Evolutionary conservation across 2,113 vertebrate species (phyloP).

Genomic region (Hydrolagus affinis): DNA sequence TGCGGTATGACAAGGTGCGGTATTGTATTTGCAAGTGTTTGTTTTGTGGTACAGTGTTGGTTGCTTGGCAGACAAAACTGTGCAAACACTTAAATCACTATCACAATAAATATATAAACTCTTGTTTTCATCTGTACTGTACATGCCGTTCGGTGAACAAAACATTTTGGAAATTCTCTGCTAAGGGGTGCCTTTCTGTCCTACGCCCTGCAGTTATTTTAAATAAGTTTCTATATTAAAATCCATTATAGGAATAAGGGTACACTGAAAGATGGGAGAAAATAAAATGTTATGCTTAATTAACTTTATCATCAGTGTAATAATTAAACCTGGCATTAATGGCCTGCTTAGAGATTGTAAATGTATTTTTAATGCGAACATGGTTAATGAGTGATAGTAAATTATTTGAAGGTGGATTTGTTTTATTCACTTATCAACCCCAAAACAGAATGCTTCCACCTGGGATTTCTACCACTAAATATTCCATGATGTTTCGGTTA

Average conservation of each 20-base stretch:
- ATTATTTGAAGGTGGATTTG: neutral
- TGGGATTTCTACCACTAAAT: neutral
- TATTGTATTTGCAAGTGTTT: too few relatives aligned
- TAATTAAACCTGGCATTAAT: neutral
- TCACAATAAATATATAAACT: too few relatives aligned
- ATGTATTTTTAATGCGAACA: neutral
- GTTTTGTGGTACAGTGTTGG: too few relatives aligned
- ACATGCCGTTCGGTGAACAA: too few relatives aligned
- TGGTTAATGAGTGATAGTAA: neutral
- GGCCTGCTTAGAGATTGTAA: conserved; percentile 3
- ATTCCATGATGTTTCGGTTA: neutral
- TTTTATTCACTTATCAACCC: neutral
- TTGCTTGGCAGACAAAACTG: too few relatives aligned
- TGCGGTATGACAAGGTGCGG: too few relatives aligned
- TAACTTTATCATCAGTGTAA: neutral
- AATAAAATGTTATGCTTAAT: conserved; percentile 7
- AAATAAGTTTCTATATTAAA: neutral
- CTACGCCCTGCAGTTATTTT: neutral
- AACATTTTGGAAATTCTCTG: neutral
- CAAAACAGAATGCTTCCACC: neutral
- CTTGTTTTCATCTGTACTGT: too few relatives aligned
- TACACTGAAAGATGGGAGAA: neutral
- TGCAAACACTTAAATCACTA: too few relatives aligned
- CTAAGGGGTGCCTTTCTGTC: neutral
- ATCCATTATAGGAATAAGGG: neutral